These are phyloP conservation scores for Cyclopterus lumpus DNA, from an alignment of 2,797 vertebrate species.

Conservation along the genomic window DNA sequence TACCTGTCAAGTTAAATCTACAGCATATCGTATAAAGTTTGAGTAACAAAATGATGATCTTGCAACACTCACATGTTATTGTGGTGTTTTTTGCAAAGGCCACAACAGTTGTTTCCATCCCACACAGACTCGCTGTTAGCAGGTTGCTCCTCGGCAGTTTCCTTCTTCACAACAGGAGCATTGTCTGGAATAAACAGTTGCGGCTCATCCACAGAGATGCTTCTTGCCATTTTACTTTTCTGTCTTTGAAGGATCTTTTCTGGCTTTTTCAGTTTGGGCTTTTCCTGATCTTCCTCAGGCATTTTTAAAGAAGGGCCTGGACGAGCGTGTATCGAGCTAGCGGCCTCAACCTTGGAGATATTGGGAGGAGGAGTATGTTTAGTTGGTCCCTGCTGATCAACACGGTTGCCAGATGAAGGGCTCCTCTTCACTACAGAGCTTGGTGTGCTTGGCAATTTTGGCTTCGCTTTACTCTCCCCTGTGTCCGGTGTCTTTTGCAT, in stretches of 20 bases:
- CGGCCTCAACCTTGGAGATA: slow-evolving; percentile 81
- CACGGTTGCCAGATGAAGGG: slow-evolving; percentile 70
- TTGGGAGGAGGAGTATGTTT: slow-evolving; percentile 66
- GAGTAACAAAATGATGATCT: background rate
- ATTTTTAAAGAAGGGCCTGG: slow-evolving; percentile 68
- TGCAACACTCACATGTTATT: slow-evolving; percentile 90
- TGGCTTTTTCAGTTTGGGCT: slow-evolving; percentile 87
- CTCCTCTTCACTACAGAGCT: slow-evolving; percentile 74
- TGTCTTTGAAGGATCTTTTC: slow-evolving; percentile 91
- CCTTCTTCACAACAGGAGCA: slow-evolving; percentile 91
- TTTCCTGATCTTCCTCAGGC: slow-evolving; percentile 86
- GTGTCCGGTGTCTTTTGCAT: slow-evolving; percentile 85
- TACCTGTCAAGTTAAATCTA: background rate
- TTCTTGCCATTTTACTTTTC: slow-evolving; percentile 88
- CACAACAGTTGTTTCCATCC: slow-evolving; percentile 96
- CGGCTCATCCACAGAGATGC: slow-evolving; percentile 94
- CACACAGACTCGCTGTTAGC: slow-evolving; percentile 87
- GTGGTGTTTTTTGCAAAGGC: slow-evolving; percentile 95
- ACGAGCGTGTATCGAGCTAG: slow-evolving; percentile 66
- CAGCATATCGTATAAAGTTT: background rate
- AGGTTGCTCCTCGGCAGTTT: slow-evolving; percentile 66
- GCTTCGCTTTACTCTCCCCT: slow-evolving; percentile 74
- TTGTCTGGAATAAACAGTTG: slow-evolving; percentile 97
- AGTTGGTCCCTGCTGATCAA: slow-evolving; percentile 63
- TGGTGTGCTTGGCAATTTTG: slow-evolving; percentile 71